A percentile compares a stretch with the other conserved stretches of the same genome.
Evolutionary conservation across 2,888 invertebrate genomes (phyloP).

Genomic region (Iphiclides podalirius): DNA sequence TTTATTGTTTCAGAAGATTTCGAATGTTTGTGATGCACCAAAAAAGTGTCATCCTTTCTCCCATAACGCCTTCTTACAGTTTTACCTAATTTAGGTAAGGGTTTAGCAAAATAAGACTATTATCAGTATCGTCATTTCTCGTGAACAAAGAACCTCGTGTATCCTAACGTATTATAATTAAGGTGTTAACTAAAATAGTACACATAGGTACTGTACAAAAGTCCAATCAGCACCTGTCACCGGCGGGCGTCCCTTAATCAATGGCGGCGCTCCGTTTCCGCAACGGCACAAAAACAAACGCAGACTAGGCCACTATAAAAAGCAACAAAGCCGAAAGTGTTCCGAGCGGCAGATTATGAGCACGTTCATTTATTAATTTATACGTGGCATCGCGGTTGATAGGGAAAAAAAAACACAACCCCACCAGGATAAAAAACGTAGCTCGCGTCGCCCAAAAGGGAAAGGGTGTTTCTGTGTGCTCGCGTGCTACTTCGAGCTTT

Average conservation of each 20-base stretch:
- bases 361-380: constrained; percentile 80
- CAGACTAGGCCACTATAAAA: constrained; percentile 62
- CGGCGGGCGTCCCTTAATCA: constrained; percentile 56
- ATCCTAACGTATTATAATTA: too few species aligned
- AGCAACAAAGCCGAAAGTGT: constrained; percentile 78
- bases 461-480: constrained; percentile 71
- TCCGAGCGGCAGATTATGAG: constrained; percentile 75
- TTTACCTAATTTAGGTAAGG: too few species aligned
- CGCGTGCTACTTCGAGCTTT: constrained; percentile 77
- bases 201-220: too few species aligned
- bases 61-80: too few species aligned
- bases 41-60: too few species aligned
- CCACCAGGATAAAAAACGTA: constrained; percentile 69
- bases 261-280: constrained; percentile 67
- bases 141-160: too few species aligned
- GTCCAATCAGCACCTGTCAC: constrained; percentile 61
- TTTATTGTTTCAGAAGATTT: too few species aligned
- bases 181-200: too few species aligned
- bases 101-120: too few species aligned
- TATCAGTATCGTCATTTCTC: too few species aligned
- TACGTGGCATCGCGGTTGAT: constrained; percentile 69
- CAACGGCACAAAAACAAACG: constrained; percentile 73
- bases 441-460: constrained; percentile 77
- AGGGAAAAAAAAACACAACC: constrained; percentile 66
- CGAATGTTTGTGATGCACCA: too few species aligned